These are phyloP conservation scores for Poecilia latipinna DNA, from an alignment of 2,113 vertebrate species.

Conservation along the genomic window DNA sequence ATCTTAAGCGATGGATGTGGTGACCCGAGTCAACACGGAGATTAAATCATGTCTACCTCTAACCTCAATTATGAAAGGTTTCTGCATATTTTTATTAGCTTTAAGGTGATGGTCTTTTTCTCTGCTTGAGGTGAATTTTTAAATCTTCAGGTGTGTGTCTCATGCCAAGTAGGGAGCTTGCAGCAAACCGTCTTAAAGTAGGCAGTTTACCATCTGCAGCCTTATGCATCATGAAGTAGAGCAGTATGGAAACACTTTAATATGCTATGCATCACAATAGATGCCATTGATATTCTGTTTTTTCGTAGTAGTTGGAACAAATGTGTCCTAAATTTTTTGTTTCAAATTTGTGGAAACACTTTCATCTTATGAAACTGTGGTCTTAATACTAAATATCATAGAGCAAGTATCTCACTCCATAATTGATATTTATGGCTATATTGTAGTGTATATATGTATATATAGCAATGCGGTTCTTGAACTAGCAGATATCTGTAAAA, in stretches of 20 bases:
- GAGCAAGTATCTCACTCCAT: background rate
- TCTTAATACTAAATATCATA: slow-evolving; percentile 4
- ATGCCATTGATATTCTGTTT: background rate
- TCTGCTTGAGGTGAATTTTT: slow-evolving; percentile 30
- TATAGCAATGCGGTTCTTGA: background rate
- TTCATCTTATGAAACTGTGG: background rate
- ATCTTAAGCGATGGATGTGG: slow-evolving; percentile 54
- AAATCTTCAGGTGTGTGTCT: slow-evolving; percentile 23
- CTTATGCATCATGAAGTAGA: too few species aligned
- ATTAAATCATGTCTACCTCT: slow-evolving; percentile 57
- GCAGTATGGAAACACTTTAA: too few species aligned
- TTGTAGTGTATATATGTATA: too few species aligned
- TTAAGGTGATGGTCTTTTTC: slow-evolving; percentile 14
- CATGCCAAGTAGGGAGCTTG: slow-evolving; percentile 1
- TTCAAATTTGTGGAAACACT: background rate
- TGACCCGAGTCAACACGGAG: slow-evolving; percentile 40
- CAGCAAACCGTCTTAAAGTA: slow-evolving; percentile 19
- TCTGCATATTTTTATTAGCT: slow-evolving; percentile 47
- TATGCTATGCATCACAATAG: background rate
- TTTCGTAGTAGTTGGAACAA: background rate
- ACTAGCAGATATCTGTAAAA: slow-evolving; percentile 35
- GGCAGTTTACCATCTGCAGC: background rate
- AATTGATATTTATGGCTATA: too few species aligned
- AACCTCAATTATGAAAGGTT: slow-evolving; percentile 65
- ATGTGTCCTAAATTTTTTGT: background rate